phyloP scores from a whole-genome alignment of 35 echinoderm and acorn worm species.

The Lytechinus pictus region DNA sequence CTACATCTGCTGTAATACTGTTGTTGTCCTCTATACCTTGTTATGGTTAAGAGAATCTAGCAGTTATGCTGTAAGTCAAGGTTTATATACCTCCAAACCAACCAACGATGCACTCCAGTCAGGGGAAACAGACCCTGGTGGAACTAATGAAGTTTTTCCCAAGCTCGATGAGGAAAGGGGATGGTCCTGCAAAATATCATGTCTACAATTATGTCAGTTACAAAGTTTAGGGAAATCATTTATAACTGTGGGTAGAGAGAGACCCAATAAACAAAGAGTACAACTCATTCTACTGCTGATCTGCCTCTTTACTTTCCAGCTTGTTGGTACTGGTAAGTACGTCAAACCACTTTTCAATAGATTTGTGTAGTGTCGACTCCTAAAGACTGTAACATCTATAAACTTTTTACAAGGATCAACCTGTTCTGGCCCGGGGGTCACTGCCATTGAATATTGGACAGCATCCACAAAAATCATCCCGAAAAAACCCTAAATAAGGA shows the following conservation, averaged over 20 bases:
- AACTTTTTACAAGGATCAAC: too few species aligned
- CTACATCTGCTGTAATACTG: constrained; percentile 68
- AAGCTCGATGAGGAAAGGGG: constrained; percentile 23
- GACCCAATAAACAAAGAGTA: constrained; percentile 66
- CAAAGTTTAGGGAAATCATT: constrained; percentile 79
- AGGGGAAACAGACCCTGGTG: not conserved
- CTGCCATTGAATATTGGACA: too few species aligned
- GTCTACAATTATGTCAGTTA: constrained; percentile 70
- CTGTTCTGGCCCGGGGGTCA: too few species aligned
- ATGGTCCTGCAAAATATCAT: constrained; percentile 43
- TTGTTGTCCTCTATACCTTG: constrained; percentile 69
- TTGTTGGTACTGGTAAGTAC: constrained; percentile 89
- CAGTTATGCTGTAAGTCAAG: not conserved
- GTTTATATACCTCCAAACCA: not conserved
- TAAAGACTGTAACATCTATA: too few species aligned
- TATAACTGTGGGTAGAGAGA: constrained; percentile 61
- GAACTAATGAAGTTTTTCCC: not conserved
- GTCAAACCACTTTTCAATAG: not conserved
- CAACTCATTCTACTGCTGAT: constrained; percentile 74
- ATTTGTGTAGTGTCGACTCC: too few species aligned
- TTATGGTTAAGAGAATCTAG: constrained; percentile 80
- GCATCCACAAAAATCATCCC: too few species aligned
- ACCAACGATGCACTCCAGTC: constrained; percentile 1
- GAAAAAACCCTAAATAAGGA: too few species aligned
- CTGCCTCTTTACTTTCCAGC: constrained; percentile 76